Conservation (phyloP, 1,140 invertebrate species). For the Manduca sexta region DNA sequence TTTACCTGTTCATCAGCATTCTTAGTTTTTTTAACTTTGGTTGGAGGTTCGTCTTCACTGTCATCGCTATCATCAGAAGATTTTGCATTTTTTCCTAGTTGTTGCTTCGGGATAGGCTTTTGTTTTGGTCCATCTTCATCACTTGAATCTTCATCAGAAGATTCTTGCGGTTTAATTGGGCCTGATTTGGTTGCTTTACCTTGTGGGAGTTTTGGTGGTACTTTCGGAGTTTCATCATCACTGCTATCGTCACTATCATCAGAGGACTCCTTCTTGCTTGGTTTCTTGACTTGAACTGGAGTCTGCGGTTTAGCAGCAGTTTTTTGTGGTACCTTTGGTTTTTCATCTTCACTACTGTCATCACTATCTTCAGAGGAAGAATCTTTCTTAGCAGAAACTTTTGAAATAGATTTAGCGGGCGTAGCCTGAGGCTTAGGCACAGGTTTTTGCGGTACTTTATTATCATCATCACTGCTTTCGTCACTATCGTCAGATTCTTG, state of each 20-base stretch:
- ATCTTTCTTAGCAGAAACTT: conserved; percentile 24
- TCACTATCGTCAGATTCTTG: conserved; percentile 27
- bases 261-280: conserved; percentile 23
- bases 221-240: conserved; percentile 22
- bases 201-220: conserved; percentile 6
- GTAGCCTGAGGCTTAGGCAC: conserved; percentile 20
- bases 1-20: conserved; percentile 21
- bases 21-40: conserved; percentile 41
- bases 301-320: conserved; percentile 8
- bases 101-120: conserved; percentile 11
- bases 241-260: conserved; percentile 39
- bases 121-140: conserved; percentile 24
- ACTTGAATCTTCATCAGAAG: conserved; percentile 26
- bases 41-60: conserved; percentile 38
- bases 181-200: conserved; percentile 7
- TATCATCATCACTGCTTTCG: conserved; percentile 19
- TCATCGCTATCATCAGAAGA: conserved; percentile 23
- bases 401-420: conserved; percentile 16
- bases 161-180: conserved; percentile 18
- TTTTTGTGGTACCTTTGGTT: conserved; percentile 17
- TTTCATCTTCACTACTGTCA: conserved; percentile 28
- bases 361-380: conserved; percentile 43
- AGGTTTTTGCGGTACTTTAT: conserved; percentile 17
- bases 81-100: conserved; percentile 14
- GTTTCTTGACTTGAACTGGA: background rate